Percentiles rank a stretch among this genome's conserved stretches.
phyloP scores from a whole-genome alignment of 2,888 invertebrate genomes.

The Hipparchia sbordonii region DNA sequence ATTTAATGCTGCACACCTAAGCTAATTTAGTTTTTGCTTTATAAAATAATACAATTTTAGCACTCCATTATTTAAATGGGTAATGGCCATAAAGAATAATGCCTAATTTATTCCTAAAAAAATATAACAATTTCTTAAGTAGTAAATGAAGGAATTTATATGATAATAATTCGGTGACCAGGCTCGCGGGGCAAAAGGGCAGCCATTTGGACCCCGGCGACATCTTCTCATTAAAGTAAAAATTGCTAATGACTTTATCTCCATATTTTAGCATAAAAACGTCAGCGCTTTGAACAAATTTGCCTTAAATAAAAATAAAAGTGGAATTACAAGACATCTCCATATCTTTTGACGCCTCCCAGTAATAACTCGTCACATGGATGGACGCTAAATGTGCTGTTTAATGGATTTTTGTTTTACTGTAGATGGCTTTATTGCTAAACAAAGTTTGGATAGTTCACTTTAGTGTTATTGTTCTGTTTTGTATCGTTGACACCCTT shows the following conservation, averaged over 20 bases:
- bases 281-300: slow-evolving; percentile 67
- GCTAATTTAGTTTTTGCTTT: not conserved
- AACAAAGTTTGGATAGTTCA: slow-evolving; percentile 40
- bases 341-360: slow-evolving; percentile 69
- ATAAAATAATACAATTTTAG: slow-evolving; percentile 1
- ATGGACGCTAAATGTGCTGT: slow-evolving; percentile 60
- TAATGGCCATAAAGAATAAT: slow-evolving; percentile 10
- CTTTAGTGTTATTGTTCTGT: slow-evolving; percentile 24
- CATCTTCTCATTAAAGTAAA: slow-evolving; percentile 70
- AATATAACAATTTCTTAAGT: slow-evolving; percentile 26
- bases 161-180: slow-evolving; percentile 65
- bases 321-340: slow-evolving; percentile 68
- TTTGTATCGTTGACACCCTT: slow-evolving; percentile 25
- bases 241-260: slow-evolving; percentile 79
- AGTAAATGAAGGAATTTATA: slow-evolving; percentile 37
- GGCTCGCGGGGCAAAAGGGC: slow-evolving; percentile 49
- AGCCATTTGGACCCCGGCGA: slow-evolving; percentile 55
- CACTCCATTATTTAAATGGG: slow-evolving; percentile 9
- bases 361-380: slow-evolving; percentile 66
- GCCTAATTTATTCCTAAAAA: slow-evolving; percentile 17
- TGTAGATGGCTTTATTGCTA: slow-evolving; percentile 54
- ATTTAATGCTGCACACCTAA: not conserved
- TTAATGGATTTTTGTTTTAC: slow-evolving; percentile 52
- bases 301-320: slow-evolving; percentile 57
- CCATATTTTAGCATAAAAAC: slow-evolving; percentile 79